Evolutionary conservation across 2,113 vertebrate species (phyloP), one percentile per base, ranked within the genome.

Genomic region (Poeciliopsis retropinna): DNA sequence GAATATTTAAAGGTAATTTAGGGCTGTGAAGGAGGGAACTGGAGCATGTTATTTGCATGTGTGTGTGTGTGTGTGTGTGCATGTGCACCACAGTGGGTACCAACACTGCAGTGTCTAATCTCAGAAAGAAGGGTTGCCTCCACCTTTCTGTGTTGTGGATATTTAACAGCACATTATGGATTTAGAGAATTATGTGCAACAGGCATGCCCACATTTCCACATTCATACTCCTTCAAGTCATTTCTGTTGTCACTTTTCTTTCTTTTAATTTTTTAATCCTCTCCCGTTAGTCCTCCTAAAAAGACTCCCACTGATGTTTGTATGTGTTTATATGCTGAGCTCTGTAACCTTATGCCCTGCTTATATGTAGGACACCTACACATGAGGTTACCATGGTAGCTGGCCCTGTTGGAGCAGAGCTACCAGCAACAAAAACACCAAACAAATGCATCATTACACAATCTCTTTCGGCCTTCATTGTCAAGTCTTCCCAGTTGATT

Each of bases 381-480:
- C 91, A 85, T 85, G 85, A 92, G 79, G 89, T 92, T 90, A 82
- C 91, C 91, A 92, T 92, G 91, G 91, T 70, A 92, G 87, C 91
- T 80, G 69, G 82, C 72, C 70, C 69, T 83, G 80, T 72, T 72
- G 4, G 78, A 82, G 73, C 25, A 25, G 79, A 80, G 82, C 83
- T 14, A 17, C n/a, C 22, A 57, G 30, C 30, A 31, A 31, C 30
- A 31, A 31, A 87, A 73, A 82, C 62, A 82, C 72, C 76, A 84
- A 67, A 78, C 57, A 10, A 83, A 87, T 81, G 79, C 81, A 87
- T 86, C 79, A 85, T 90, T 86, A 86, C 67, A 11, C 47, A 3
- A 70, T 79, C 37, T 80, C 60, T 44, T 75, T 78, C 74, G 79
- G 83, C 77, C 73, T 78, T 80, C 70, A 28, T 83, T 61, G 37